phyloP scores from a whole-genome alignment of 2,113 vertebrate genomes.

The Peromyscus leucopus region DNA sequence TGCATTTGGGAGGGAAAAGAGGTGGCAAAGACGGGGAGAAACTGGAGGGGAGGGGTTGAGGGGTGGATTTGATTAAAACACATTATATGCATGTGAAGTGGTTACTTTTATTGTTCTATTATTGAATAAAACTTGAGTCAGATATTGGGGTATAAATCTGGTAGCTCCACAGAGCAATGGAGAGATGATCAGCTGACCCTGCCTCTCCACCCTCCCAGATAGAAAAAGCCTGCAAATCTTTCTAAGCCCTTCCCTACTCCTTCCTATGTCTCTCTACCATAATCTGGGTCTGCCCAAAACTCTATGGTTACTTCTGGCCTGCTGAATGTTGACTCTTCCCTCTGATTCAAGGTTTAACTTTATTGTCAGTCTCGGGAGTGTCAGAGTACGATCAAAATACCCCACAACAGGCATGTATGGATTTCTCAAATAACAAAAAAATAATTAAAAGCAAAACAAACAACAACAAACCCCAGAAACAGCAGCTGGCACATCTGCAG shows the following conservation, averaged over 20 bases:
- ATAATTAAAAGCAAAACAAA: neutral
- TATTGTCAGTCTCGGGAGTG: neutral
- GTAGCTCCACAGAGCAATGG: neutral
- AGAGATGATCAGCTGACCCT: neutral
- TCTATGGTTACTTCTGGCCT: neutral
- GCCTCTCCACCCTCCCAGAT: neutral
- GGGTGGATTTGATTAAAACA: neutral
- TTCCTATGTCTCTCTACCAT: neutral
- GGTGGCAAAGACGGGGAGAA: neutral
- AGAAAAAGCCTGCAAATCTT: neutral
- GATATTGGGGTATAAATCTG: neutral
- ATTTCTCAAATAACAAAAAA: neutral
- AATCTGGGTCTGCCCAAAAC: neutral
- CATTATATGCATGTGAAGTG: neutral
- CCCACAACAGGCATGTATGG: neutral
- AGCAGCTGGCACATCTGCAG: neutral
- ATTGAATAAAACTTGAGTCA: neutral
- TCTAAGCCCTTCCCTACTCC: neutral
- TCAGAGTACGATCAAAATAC: neutral
- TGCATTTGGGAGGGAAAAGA: neutral
- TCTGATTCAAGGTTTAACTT: neutral
- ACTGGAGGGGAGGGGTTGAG: neutral
- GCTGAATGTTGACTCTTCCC: neutral
- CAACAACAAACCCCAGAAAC: neutral
- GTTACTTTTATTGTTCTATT: neutral